Evolutionary conservation across 53 echinoderm and acorn worm species (phyloP).

Genomic region (Glandiceps talaboti): DNA sequence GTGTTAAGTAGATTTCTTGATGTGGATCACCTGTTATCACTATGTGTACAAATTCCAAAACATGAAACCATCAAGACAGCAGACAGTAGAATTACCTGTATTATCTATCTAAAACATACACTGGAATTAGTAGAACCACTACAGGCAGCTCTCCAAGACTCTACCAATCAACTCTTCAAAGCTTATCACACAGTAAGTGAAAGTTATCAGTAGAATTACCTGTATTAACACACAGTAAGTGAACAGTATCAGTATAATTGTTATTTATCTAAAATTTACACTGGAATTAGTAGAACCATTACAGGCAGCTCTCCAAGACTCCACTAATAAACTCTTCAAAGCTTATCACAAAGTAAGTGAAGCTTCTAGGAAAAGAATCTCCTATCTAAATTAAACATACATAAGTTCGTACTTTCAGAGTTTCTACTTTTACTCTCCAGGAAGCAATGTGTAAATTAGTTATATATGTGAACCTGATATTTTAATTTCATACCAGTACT

Average conservation of each 20-base stretch:
- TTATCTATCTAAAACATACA: slow-evolving; percentile 87
- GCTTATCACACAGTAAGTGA: slow-evolving; percentile 59
- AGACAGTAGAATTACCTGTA: slow-evolving; percentile 69
- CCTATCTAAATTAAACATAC: too few species aligned
- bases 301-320: slow-evolving; percentile 39
- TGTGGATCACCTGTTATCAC: slow-evolving; percentile 85
- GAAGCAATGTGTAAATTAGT: too few species aligned
- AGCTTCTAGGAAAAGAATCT: slow-evolving; percentile 27
- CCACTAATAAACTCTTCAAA: slow-evolving; percentile 54
- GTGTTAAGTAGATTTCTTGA: slow-evolving; percentile 77
- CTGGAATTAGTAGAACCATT: slow-evolving; percentile 73
- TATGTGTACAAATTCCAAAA: slow-evolving; percentile 95
- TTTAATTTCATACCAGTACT: too few species aligned
- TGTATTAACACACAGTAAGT: too few species aligned
- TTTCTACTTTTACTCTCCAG: too few species aligned
- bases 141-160: slow-evolving; percentile 39
- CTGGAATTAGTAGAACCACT: slow-evolving; percentile 74
- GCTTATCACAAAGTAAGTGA: slow-evolving; percentile 59
- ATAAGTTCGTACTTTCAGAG: too few species aligned
- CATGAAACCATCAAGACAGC: slow-evolving; percentile 79
- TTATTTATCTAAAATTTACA: slow-evolving; percentile 83
- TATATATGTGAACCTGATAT: too few species aligned
- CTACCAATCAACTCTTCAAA: slow-evolving; percentile 54
- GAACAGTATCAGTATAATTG: too few species aligned
- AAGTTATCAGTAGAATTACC: slow-evolving; percentile 50